Evolutionary conservation across 2,888 invertebrate species (phyloP), one percentile per base, ranked within the genome.

Genomic region (Trichogramma dendrolimi): DNA sequence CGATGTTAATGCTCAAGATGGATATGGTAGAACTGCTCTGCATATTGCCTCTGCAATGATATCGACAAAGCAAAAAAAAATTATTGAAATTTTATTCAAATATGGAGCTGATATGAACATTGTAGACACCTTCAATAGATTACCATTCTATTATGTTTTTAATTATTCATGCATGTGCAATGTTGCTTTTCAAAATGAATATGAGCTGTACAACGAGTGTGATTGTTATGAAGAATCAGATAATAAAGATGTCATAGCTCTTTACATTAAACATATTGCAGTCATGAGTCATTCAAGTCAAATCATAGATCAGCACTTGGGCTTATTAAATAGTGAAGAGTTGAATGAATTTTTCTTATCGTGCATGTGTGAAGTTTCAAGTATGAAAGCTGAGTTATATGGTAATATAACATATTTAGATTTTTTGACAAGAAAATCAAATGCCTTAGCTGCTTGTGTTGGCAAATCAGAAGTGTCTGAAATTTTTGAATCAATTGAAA

Each of bases 121-220:
- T 49, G 0, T 50, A 39, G 56, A 64, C 59, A 53, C 58, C 40
- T 55, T 48, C 38, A 53, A 59, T n/a, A 53, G 41, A 50, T n/a
- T 59, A 10, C 56, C 64, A 3, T 7, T 61, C 48, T 59, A 59
- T 46, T 61, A 64, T 39, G 10, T 59, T 8, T 39, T 53, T 10
- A 64, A 57, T 54, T 53, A 55, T 11, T 49, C 44, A 1, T 64
- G 64, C 39, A 40, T 64, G 8, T 62, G 64, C 11, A 58, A 55
- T 14, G 40, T 58, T 39, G 64, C 58, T 40, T 58, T 64, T 58
- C 56, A 61, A 46, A 56, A 59, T 50, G 47, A 55, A 43, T 64
- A 61, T 50, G 49, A 54, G 41, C 7, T 62, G 7, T 58, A 64
- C 7, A 52, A 52, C 14, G 61, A 64, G 7, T 63, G 61, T 38